Conservation (phyloP, 2,797 vertebrate species). For the Valencia hispanica region DNA sequence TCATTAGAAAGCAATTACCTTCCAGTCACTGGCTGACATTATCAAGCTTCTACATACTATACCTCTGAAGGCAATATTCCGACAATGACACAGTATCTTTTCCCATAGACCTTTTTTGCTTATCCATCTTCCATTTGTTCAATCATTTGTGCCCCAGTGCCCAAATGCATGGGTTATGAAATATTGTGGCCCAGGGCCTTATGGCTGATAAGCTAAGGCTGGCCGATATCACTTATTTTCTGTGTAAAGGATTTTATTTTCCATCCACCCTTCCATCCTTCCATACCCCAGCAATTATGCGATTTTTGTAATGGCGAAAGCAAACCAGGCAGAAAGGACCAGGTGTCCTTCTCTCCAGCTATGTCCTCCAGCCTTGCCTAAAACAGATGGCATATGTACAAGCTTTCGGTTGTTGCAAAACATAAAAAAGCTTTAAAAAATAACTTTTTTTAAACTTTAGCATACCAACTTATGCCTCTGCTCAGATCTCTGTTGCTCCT, state of each 20-base stretch:
- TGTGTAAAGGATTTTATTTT: conserved; percentile 48
- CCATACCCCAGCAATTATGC: conserved; percentile 49
- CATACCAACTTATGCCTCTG: background rate
- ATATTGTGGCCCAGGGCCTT: conserved; percentile 53
- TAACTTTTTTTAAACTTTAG: background rate
- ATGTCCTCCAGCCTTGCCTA: conserved; percentile 7
- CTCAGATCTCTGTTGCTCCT: background rate
- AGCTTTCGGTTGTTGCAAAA: background rate
- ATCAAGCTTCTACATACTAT: conserved; percentile 56
- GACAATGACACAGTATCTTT: conserved; percentile 58
- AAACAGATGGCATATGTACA: conserved; percentile 2
- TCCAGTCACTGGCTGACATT: conserved; percentile 66
- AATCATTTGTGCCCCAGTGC: conserved; percentile 43
- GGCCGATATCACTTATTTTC: conserved; percentile 46
- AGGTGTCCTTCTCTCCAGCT: conserved; percentile 17
- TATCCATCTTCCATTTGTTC: conserved; percentile 67
- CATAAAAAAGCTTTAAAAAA: background rate
- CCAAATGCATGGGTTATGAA: conserved; percentile 57
- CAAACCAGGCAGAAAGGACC: conserved; percentile 13
- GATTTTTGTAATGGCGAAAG: conserved; percentile 18
- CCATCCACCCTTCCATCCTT: conserved; percentile 19
- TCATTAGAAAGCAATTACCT: conserved; percentile 74
- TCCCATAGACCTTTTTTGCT: conserved; percentile 47
- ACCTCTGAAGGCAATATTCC: conserved; percentile 62
- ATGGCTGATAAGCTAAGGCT: conserved; percentile 61